phyloP scores from a whole-genome alignment of 1,140 invertebrate species.

The Drosophila obscura region DNA sequence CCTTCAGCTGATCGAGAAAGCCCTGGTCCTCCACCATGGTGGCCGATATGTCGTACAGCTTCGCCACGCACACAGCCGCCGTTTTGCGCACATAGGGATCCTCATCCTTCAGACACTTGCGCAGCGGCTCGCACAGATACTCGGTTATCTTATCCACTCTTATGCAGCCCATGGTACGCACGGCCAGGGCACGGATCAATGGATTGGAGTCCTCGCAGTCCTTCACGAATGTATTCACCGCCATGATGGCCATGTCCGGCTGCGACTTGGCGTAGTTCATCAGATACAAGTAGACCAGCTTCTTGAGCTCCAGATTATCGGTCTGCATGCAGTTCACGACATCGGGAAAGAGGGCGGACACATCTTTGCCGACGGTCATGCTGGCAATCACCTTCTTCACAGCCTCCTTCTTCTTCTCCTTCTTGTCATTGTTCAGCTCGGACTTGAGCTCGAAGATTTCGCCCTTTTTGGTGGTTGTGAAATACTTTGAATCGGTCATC shows the following conservation, averaged over 20 bases:
- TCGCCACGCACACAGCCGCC: conserved; percentile 99
- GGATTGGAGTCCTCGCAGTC: conserved; percentile 99
- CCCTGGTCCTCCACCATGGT: conserved; percentile 94
- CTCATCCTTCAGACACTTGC: conserved; percentile 99
- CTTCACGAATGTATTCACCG: conserved; percentile 99
- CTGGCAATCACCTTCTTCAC: conserved; percentile 99
- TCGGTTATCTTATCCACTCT: conserved; percentile 99
- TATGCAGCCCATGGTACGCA: conserved; percentile 99
- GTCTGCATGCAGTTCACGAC: conserved; percentile 99
- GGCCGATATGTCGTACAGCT: conserved; percentile 99
- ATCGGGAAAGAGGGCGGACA: conserved; percentile 98
- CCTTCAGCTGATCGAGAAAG: conserved; percentile 98
- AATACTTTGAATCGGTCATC: conserved; percentile 99
- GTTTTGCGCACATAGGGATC: conserved; percentile 99
- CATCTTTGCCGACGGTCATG: conserved; percentile 99
- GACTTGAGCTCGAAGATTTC: conserved; percentile 99
- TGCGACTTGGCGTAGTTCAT: conserved; percentile 99
- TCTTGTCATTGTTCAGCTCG: conserved; percentile 99
- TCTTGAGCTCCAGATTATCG: conserved; percentile 99
- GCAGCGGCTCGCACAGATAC: conserved; percentile 98
- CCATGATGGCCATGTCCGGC: conserved; percentile 99
- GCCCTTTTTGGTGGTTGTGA: conserved; percentile 99
- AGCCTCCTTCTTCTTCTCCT: conserved; percentile 99
- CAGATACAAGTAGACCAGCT: conserved; percentile 99
- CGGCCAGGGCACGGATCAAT: conserved; percentile 98